A percentile compares a stretch with the other conserved stretches of the same genome.
phyloP scores from a whole-genome alignment of 2,113 vertebrate genomes.

The Anarhynchus alexandrinus region DNA sequence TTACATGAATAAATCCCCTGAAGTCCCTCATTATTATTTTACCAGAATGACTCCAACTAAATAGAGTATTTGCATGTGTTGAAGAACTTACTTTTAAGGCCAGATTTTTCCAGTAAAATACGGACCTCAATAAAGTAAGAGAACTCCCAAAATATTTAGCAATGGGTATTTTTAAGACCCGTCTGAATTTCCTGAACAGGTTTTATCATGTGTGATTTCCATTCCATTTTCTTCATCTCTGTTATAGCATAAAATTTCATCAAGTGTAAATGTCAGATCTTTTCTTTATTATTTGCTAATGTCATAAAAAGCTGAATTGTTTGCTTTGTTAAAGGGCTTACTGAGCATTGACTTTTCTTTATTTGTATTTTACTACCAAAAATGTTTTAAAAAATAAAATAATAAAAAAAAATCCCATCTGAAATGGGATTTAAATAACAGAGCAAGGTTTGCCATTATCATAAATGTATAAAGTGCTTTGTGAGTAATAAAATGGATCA shows the following conservation, averaged over 20 bases:
- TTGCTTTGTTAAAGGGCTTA: constrained; percentile 84
- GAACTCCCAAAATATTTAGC: constrained; percentile 33
- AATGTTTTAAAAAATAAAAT: constrained; percentile 76
- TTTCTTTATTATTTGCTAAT: constrained; percentile 84
- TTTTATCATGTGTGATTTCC: constrained; percentile 76
- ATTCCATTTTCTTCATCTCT: constrained; percentile 78
- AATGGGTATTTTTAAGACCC: constrained; percentile 27
- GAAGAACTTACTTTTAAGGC: neutral
- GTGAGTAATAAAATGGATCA: constrained; percentile 86
- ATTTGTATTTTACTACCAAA: constrained; percentile 81
- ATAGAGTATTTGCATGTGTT: neutral
- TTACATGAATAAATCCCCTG: neutral
- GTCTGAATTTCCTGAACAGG: constrained; percentile 61
- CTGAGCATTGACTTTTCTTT: constrained; percentile 77
- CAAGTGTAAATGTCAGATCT: constrained; percentile 86
- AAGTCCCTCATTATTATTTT: neutral
- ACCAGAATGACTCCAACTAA: neutral
- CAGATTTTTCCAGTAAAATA: constrained; percentile 11
- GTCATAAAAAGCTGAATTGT: constrained; percentile 81
- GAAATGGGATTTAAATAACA: constrained; percentile 84
- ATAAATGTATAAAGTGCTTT: constrained; percentile 84
- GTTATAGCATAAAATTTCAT: constrained; percentile 82
- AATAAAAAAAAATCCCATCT: constrained; percentile 72
- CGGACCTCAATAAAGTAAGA: neutral
- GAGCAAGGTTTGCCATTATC: constrained; percentile 80